phyloP scores from a whole-genome alignment of 1,140 invertebrate species.

The Tetraneura akinire region DNA sequence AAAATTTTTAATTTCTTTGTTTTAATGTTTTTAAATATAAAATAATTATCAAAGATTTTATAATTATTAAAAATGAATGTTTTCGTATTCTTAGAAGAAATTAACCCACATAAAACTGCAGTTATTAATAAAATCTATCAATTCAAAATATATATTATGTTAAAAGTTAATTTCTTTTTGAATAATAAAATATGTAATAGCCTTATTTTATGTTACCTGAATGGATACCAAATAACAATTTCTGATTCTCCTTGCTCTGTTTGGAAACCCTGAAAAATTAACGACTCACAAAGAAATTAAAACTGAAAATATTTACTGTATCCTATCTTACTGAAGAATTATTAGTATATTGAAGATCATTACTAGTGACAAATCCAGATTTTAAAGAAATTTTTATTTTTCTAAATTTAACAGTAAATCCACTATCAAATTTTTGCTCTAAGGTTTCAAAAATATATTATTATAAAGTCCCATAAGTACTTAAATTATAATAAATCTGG shows the following conservation, averaged over 20 bases:
- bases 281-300: conserved; percentile 47
- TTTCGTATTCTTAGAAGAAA: no score
- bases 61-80: no score
- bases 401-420: not conserved
- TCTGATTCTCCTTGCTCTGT: conserved; percentile 14
- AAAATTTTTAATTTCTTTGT: no score
- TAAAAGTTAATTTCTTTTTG: no score
- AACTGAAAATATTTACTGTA: conserved; percentile 25
- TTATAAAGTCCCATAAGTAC: no score
- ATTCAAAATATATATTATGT: no score
- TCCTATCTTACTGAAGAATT: not conserved
- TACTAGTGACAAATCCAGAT: conserved; percentile 37
- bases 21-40: no score
- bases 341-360: not conserved
- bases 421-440: not conserved
- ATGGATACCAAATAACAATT: conserved; percentile 27
- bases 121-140: no score
- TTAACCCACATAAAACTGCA: no score
- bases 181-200: no score
- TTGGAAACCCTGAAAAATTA: conserved; percentile 43
- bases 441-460: not conserved
- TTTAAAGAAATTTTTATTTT: not conserved
- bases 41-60: no score
- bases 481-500: conserved; percentile 18
- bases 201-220: conserved; percentile 38